Evolutionary conservation across 2,797 vertebrate species (phyloP), one percentile per base, ranked within the genome.

Genomic region (Lagorchestes hirsutus): DNA sequence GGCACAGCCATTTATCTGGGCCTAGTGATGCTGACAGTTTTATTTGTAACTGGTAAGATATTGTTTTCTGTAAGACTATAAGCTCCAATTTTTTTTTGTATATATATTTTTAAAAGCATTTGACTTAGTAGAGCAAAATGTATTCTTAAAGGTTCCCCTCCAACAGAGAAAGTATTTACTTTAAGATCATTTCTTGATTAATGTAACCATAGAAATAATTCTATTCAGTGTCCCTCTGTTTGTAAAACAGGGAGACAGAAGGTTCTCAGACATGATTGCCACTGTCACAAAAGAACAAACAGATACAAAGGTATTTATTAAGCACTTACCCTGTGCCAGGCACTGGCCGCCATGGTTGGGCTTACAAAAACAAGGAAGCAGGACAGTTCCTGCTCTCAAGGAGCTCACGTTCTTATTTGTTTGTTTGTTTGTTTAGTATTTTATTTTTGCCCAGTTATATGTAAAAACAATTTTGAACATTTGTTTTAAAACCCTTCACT

Each of bases 1-100:
- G 34, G 74, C 27, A 58, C 16, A 92, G 52, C 52, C 34, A 92
- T 62, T 95, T 97, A 59, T 55, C 58, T 92, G 22, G 91, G 28
- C 93, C 5, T 34, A 93, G 56, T 6, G 3, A 94, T 16, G 87
- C 58, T 87, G 91, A 91, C 34, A 54, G 94, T 4, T 74, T 94
- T 40, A 62, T 55, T 82, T 90, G 8, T 52, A 0, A 5, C 95
- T 91, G 90, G 82, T 22, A 3, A 55, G 27, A 92, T 56, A 94
- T 27, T 46, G 0, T 82, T 91, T 14, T 94, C 52, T n/a, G 92
- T n/a, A 90, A 92, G 57, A 96, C 52, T 91, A 46, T 74, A 74
- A 74, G 40, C 28, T 74, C 62, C 62, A 40, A 14, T 46, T 31
- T 24, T 46, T 46, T 82, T 46, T 40, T 62, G 59, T 34, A 34